These are phyloP conservation scores for Tyrophagus putrescentiae DNA, from an alignment of 1,140 invertebrate genomes.

Conservation along the genomic window DNA sequence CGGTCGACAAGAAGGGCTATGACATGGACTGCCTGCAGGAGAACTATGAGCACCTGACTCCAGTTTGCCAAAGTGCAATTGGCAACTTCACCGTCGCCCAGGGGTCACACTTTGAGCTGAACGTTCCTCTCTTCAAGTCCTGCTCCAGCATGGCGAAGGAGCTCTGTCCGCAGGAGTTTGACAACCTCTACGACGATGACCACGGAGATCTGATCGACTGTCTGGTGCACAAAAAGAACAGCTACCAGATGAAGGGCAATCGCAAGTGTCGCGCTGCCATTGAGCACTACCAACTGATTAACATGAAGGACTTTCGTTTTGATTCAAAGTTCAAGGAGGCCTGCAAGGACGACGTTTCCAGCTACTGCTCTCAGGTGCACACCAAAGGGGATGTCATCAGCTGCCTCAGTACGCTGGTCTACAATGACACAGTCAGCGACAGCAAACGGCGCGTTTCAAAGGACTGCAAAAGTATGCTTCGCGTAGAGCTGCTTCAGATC, in stretches of 20 bases:
- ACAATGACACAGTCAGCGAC: slow-evolving; percentile 63
- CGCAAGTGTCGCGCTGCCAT: slow-evolving; percentile 77
- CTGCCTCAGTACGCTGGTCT: slow-evolving; percentile 74
- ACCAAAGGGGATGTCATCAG: slow-evolving; percentile 59
- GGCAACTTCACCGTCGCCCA: slow-evolving; percentile 78
- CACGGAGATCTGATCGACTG: slow-evolving; percentile 72
- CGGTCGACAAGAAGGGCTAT: slow-evolving; percentile 20
- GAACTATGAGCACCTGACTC: slow-evolving; percentile 53
- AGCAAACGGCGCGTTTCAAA: slow-evolving; percentile 56
- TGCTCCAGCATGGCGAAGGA: slow-evolving; percentile 67
- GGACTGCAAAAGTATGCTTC: slow-evolving; percentile 69
- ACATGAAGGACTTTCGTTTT: slow-evolving; percentile 84
- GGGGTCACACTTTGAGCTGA: slow-evolving; percentile 66
- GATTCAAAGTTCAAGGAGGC: slow-evolving; percentile 88
- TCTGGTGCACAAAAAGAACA: slow-evolving; percentile 79
- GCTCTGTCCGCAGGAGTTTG: slow-evolving; percentile 47
- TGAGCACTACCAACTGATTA: slow-evolving; percentile 57
- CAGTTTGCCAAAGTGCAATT: slow-evolving; percentile 53
- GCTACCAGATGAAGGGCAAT: slow-evolving; percentile 46
- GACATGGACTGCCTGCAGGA: slow-evolving; percentile 78
- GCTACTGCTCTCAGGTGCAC: slow-evolving; percentile 47
- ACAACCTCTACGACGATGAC: slow-evolving; percentile 40
- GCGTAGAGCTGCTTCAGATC: slow-evolving; percentile 61
- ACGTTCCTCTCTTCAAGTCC: slow-evolving; percentile 61
- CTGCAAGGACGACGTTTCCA: slow-evolving; percentile 64